Evolutionary conservation across 2,888 invertebrate species (phyloP), one percentile per base, ranked within the genome.

Genomic region (Chaetogeoica ovagalla): DNA sequence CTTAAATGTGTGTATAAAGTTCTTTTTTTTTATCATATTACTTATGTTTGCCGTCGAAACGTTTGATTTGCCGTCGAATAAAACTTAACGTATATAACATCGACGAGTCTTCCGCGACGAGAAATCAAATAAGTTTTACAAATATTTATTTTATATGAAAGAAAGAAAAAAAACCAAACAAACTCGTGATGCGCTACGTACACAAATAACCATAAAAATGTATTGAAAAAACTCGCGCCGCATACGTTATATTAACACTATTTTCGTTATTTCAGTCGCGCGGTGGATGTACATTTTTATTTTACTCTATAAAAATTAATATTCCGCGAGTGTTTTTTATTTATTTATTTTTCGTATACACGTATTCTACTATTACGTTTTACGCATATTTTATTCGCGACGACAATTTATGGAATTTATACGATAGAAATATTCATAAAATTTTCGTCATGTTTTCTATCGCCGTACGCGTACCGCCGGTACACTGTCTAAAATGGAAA

Each of bases 61-160:
- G 17, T 65, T 74, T n/a, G 65, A 73, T 37, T 65, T 65, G 55
- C 9, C 37, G 37, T 55, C 5, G 55, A 21, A 65, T 60, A 48
- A 71, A 43, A 60, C 21, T 72, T 60, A 7, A 60, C 43, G 30
- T 4, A 4, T 30, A 19, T 63, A 39, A 63, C 52, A 73, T 21
- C 52, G 6, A 23, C 23, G 62, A 48, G 11, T 48, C 52, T n/a
- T n/a, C 30, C 30, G 30, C 37, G 9, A 48, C 13, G 48, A 48
- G 11, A 63, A 52, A 63, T 52, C n/a, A 74, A 74, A 63, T 55
- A 65, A 63, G 55, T 63, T 72, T 30, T 37, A 55, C 65, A 65
- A 65, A 74, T 65, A 65, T 74, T 74, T 73, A 71, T 73, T 62
- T 55, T 63, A 17, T 21, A 30, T 57, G 52, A 37, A 55, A 62